Percentiles rank a stretch among this genome's conserved stretches.
Evolutionary conservation across 1,140 invertebrate species (phyloP).

Genomic region (Bombus superbus): DNA sequence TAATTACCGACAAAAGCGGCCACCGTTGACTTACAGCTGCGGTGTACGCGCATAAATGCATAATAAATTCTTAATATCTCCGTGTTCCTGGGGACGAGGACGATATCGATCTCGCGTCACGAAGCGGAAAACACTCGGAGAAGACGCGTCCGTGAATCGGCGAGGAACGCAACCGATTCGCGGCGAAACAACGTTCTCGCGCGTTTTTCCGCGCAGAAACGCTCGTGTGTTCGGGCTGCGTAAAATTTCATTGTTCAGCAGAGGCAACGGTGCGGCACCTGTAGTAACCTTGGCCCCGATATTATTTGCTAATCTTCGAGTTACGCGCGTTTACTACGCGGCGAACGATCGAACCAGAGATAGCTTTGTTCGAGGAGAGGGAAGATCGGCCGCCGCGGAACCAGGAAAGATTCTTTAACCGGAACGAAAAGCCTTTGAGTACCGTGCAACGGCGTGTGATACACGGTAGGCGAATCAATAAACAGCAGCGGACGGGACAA

Average conservation of each 20-base stretch:
- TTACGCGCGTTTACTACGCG: slow-evolving; percentile 38
- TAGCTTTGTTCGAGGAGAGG: slow-evolving; percentile 62
- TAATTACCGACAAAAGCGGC: slow-evolving; percentile 52
- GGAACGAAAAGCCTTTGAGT: neutral
- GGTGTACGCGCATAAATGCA: slow-evolving; percentile 43
- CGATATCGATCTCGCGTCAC: slow-evolving; percentile 64
- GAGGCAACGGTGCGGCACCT: slow-evolving; percentile 58
- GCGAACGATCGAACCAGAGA: slow-evolving; percentile 31
- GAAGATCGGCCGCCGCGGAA: slow-evolving; percentile 37
- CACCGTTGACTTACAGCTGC: slow-evolving; percentile 45
- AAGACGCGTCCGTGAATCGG: slow-evolving; percentile 64
- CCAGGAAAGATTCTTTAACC: slow-evolving; percentile 43
- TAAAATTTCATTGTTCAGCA: slow-evolving; percentile 75
- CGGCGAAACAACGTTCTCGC: slow-evolving; percentile 67
- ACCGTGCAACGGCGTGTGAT: neutral
- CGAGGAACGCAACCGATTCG: slow-evolving; percentile 11
- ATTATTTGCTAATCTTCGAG: slow-evolving; percentile 72
- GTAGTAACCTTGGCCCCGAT: slow-evolving; percentile 79
- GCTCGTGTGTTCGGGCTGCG: slow-evolving; percentile 35
- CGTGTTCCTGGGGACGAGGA: slow-evolving; percentile 1
- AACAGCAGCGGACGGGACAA: neutral
- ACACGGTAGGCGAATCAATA: neutral
- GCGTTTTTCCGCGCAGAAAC: slow-evolving; percentile 51
- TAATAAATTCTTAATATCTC: slow-evolving; percentile 48
- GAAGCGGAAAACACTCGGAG: slow-evolving; percentile 70